Conservation (phyloP, 1,140 invertebrate species). For the Marisa cornuarietis region DNA sequence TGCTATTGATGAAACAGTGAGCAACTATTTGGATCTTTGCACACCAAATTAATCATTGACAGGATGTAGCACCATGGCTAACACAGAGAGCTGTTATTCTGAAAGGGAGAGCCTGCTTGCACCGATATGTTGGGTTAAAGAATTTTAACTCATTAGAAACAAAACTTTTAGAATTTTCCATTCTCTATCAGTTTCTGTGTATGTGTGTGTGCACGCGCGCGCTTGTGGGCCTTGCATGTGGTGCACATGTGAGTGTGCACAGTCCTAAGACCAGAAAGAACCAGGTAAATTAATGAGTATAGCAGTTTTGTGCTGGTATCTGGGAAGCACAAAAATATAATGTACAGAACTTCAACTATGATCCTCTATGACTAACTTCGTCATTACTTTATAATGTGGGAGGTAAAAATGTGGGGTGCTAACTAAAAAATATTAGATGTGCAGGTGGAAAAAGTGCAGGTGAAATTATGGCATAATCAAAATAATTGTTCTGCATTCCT, state of each 20-base stretch:
- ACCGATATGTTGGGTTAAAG: not conserved
- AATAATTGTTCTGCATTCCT: no score
- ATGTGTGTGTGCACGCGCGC: not conserved
- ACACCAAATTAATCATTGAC: not conserved
- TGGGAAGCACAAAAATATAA: not conserved
- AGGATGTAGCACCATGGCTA: no score
- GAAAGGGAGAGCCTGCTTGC: no score
- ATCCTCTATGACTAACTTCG: not conserved
- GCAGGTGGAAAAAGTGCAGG: no score
- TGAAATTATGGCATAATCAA: no score
- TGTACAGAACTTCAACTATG: not conserved
- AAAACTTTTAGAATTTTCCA: not conserved
- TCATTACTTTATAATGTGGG: no score
- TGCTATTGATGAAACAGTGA: conserved; percentile 66
- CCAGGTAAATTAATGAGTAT: not conserved
- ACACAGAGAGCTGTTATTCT: no score
- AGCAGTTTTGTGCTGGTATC: not conserved
- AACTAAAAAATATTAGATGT: no score
- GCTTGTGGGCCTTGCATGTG: no score
- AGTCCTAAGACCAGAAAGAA: not conserved
- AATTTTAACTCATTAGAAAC: not conserved
- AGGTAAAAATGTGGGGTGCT: no score
- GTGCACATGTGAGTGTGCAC: not conserved
- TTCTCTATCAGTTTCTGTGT: not conserved
- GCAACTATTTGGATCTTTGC: conserved; percentile 4